Evolutionary conservation across 2,888 invertebrate species (phyloP), one percentile per base, ranked within the genome.

Genomic region (Augochlorella aurata): DNA sequence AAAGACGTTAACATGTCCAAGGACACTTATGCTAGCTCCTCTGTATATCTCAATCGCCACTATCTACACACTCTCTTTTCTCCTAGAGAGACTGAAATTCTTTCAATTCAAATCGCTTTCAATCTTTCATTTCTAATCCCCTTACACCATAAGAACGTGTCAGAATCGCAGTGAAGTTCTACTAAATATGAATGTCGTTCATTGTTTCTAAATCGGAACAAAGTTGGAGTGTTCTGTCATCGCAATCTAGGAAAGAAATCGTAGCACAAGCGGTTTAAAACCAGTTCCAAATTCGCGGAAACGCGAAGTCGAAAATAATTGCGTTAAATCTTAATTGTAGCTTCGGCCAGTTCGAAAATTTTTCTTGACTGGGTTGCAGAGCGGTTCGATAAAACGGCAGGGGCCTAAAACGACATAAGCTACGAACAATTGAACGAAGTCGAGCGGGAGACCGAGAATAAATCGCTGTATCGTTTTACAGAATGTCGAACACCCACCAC

Each of bases 401-500:
- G 50, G 8, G 7, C 18, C 1, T 58, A 24, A 58, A 21, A 21
- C 7, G 24, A 21, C 24, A 5, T 24, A 12, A 14, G 14, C 24
- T 21, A 24, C 24, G 24, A 24, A 58, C 24, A 58, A 58, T 58
- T 24, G 14, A 58, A 24, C 14, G 24, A 58, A 58, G 14, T 10
- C 54, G 54, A 21, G 58, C 14, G 5, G 24, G 7, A 24, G 58
- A 4, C 58, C 47, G 44, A n/a, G 24, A 14, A 24, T 4, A 63
- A 38, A 65, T 66, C 21, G 18, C 18, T 54, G n/a, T 58, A 68
- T 73, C 65, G 50, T 72, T 82, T 38, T 47, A n/a, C 47, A 98
- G 98, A 92, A 95, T 98, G 95, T 95, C 96, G 70, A 95, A 96
- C 66, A 96, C 96, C 79, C 97, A 98, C 93, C 98, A 98, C 94